These are phyloP conservation scores for Agrochola lychnidis DNA, from an alignment of 2,888 invertebrate species.

Conservation along the genomic window DNA sequence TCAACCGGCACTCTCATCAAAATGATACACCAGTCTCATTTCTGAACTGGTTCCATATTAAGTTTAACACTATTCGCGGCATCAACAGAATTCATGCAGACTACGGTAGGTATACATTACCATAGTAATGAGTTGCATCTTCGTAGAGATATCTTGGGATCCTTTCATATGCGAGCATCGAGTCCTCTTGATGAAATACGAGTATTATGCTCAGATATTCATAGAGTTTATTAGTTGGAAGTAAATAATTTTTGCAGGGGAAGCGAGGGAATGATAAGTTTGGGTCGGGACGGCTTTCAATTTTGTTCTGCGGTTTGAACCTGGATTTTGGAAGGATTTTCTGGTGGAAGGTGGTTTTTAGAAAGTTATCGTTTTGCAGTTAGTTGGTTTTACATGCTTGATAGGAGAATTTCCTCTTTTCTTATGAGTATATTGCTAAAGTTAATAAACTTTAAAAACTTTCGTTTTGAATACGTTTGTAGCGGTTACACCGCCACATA, in stretches of 20 bases:
- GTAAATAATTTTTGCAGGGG: slow-evolving; percentile 62
- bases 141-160: slow-evolving; percentile 60
- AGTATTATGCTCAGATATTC: slow-evolving; percentile 61
- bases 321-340: slow-evolving; percentile 42
- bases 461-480: no score
- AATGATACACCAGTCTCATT: slow-evolving; percentile 65
- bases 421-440: no score
- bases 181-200: slow-evolving; percentile 62
- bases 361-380: slow-evolving; percentile 9
- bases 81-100: slow-evolving; percentile 71
- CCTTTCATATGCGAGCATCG: slow-evolving; percentile 56
- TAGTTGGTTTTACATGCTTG: neutral
- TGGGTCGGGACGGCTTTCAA: slow-evolving; percentile 46
- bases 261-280: slow-evolving; percentile 62
- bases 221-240: slow-evolving; percentile 64
- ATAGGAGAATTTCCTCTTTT: neutral
- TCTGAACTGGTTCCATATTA: slow-evolving; percentile 62
- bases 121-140: slow-evolving; percentile 72
- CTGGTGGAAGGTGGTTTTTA: neutral
- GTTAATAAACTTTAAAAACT: no score
- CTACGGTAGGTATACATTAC: slow-evolving; percentile 75
- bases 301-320: slow-evolving; percentile 48
- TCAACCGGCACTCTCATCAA: slow-evolving; percentile 28
- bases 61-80: slow-evolving; percentile 68
- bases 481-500: no score